Evolutionary conservation across 2,888 invertebrate species (phyloP).

Genomic region (Malthinus flaveolus): DNA sequence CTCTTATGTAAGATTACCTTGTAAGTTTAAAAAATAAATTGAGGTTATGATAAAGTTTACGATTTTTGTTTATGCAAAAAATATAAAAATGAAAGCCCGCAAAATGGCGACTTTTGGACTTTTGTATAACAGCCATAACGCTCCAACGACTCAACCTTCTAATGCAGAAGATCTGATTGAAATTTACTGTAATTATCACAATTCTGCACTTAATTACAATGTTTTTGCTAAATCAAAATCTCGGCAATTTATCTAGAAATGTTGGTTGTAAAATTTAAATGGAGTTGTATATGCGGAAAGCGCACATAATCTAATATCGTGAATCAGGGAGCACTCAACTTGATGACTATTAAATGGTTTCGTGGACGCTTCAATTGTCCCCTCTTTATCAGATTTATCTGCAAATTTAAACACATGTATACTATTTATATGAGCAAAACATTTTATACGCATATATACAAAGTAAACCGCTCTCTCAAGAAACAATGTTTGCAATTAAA

Average conservation of each 20-base stretch:
- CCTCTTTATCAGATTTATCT: slow-evolving; percentile 19
- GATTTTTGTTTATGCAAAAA: too few relatives aligned
- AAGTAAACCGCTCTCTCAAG: slow-evolving; percentile 1
- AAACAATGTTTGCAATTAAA: slow-evolving; percentile 8
- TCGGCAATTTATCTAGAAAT: not conserved
- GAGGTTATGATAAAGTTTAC: not conserved
- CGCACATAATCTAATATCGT: slow-evolving; percentile 15
- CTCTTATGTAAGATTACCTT: not conserved
- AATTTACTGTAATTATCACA: too few relatives aligned
- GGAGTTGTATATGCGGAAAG: slow-evolving; percentile 17
- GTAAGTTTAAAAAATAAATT: not conserved
- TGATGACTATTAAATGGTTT: slow-evolving; percentile 18
- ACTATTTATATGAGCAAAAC: slow-evolving; percentile 10
- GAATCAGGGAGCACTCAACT: slow-evolving; percentile 16
- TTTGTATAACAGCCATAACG: too few relatives aligned
- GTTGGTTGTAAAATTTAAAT: slow-evolving; percentile 9
- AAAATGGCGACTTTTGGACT: too few relatives aligned
- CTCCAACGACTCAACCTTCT: too few relatives aligned
- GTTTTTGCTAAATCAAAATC: too few relatives aligned
- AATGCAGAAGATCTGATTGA: too few relatives aligned
- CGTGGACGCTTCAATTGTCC: slow-evolving; percentile 16
- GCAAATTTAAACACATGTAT: slow-evolving; percentile 13
- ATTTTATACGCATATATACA: not conserved
- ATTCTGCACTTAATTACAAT: too few relatives aligned
- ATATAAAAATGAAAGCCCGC: too few relatives aligned